Evolutionary conservation across 2,113 vertebrate genomes (phyloP).

Genomic region (Hippocampus comes): DNA sequence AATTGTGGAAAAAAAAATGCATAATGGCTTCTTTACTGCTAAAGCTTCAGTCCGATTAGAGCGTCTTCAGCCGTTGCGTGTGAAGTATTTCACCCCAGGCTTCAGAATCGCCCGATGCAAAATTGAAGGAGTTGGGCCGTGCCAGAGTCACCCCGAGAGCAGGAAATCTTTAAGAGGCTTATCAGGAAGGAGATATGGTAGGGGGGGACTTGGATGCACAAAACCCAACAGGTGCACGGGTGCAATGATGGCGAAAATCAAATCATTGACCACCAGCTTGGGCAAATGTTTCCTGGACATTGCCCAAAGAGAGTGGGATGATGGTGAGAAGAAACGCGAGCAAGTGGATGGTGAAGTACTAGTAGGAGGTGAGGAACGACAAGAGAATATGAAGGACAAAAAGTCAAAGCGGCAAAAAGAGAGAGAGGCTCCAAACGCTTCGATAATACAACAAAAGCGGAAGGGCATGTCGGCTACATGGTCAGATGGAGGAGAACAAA

Average conservation of each 20-base stretch:
- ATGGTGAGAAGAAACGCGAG: slow-evolving; percentile 22
- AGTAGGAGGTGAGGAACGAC: slow-evolving; percentile 23
- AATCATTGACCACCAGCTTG: slow-evolving; percentile 57
- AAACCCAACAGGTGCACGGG: slow-evolving; percentile 43
- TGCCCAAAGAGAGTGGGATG: slow-evolving; percentile 42
- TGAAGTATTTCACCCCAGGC: slow-evolving; percentile 28
- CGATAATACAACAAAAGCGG: slow-evolving; percentile 35
- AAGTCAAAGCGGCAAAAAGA: slow-evolving; percentile 33
- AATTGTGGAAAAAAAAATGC: neutral
- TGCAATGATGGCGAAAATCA: slow-evolving; percentile 35
- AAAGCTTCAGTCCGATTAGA: slow-evolving; percentile 11
- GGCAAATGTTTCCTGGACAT: slow-evolving; percentile 53
- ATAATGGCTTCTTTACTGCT: too few species aligned
- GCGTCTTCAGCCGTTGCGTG: slow-evolving; percentile 21
- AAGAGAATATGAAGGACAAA: slow-evolving; percentile 22
- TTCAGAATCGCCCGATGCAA: slow-evolving; percentile 26
- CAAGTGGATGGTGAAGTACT: slow-evolving; percentile 20
- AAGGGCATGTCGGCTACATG: slow-evolving; percentile 7
- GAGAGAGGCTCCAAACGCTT: slow-evolving; percentile 16
- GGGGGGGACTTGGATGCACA: slow-evolving; percentile 41
- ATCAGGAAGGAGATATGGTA: slow-evolving; percentile 41
- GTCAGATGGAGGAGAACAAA: slow-evolving; percentile 27
- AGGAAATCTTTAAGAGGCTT: slow-evolving; percentile 57
- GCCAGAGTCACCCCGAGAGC: slow-evolving; percentile 51
- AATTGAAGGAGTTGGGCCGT: slow-evolving; percentile 24